Percentiles rank a stretch among this genome's conserved stretches.
Evolutionary conservation across 2,888 invertebrate species (phyloP).

Genomic region (Stenotaenia linearis): DNA sequence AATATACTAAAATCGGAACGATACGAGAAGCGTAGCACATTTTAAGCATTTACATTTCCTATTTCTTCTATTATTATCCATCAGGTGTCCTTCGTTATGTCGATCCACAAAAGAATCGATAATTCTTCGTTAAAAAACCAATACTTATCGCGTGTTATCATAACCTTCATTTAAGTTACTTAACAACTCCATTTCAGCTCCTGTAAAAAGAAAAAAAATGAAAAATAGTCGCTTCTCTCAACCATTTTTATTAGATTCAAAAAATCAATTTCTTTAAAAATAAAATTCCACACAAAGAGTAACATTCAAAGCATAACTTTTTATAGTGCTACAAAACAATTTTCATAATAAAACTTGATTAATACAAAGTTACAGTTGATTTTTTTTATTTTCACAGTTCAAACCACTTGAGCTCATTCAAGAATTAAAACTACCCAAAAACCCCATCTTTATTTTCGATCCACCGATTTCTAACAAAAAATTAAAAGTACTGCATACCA

Average conservation of each 20-base stretch:
- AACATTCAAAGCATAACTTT: neutral
- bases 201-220: neutral
- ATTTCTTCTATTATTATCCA: no score
- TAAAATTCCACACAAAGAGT: neutral
- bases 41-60: no score
- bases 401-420: neutral
- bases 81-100: neutral
- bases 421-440: neutral
- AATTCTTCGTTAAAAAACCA: no score
- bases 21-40: no score
- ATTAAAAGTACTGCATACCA: no score
- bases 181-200: no score
- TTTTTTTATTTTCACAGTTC: neutral
- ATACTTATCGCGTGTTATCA: no score
- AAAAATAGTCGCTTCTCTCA: neutral
- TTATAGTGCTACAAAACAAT: neutral
- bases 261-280: slow-evolving; percentile 6
- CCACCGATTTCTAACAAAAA: neutral
- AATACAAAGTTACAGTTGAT: neutral
- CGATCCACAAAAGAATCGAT: no score
- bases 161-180: no score
- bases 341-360: neutral
- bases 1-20: no score
- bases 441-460: neutral
- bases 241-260: neutral